These are phyloP conservation scores for Typhlomys cinereus DNA, from an alignment of 2,113 vertebrate genomes.

Conservation along the genomic window DNA sequence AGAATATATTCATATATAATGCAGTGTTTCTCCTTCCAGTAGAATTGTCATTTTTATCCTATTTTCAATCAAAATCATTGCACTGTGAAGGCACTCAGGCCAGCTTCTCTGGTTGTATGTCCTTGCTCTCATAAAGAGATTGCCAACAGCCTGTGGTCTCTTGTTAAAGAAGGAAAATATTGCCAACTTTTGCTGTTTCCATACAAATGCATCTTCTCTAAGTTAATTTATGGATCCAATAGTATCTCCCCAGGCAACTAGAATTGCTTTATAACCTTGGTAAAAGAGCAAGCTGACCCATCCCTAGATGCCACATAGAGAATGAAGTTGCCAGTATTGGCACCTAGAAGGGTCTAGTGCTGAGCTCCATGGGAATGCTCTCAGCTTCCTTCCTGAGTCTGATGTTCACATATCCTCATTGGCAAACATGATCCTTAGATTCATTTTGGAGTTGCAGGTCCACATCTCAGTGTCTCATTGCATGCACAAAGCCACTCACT, in stretches of 20 bases:
- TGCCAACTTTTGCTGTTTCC: background rate
- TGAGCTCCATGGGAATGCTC: background rate
- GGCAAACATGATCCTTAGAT: background rate
- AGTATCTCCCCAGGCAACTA: slow-evolving; percentile 26
- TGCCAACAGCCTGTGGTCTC: background rate
- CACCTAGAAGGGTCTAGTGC: background rate
- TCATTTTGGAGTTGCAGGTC: background rate
- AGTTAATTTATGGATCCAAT: slow-evolving; percentile 27
- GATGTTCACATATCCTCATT: background rate
- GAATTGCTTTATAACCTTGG: slow-evolving; percentile 21
- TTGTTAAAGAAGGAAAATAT: background rate
- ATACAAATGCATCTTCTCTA: slow-evolving; percentile 46
- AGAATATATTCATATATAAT: background rate
- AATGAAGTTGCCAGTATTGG: slow-evolving; percentile 2
- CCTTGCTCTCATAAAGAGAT: background rate
- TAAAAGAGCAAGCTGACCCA: background rate
- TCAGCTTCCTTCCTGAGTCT: background rate
- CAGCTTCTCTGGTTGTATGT: background rate
- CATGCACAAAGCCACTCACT: background rate
- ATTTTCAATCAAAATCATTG: background rate
- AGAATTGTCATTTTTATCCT: background rate
- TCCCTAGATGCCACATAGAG: slow-evolving; percentile 6
- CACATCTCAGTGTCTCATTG: background rate
- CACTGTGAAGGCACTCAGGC: background rate
- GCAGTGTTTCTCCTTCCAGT: background rate